These are phyloP conservation scores for Scomber colias DNA, from an alignment of 2,113 vertebrate species.

Conservation along the genomic window DNA sequence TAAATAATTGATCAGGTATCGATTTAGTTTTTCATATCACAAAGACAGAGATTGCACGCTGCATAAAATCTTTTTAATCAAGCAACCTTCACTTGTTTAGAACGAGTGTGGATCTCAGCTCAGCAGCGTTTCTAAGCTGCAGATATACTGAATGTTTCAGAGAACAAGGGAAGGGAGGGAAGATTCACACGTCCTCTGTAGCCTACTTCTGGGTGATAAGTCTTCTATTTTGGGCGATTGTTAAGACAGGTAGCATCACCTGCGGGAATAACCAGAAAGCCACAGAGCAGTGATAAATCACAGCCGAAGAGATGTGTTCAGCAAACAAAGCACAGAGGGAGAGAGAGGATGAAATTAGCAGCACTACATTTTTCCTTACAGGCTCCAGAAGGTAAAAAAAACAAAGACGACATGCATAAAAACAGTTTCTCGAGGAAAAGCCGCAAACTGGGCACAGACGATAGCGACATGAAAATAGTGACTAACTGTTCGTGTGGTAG, in stretches of 20 bases:
- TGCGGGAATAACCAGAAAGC: slow-evolving; percentile 57
- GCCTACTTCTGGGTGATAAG: slow-evolving; percentile 46
- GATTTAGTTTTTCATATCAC: neutral
- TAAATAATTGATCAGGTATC: neutral
- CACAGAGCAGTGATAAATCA: slow-evolving; percentile 57
- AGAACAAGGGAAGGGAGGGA: neutral
- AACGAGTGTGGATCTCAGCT: neutral
- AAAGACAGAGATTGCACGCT: slow-evolving; percentile 13
- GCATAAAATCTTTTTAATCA: slow-evolving; percentile 8
- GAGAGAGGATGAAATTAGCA: slow-evolving; percentile 19
- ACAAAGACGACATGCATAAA: slow-evolving; percentile 20
- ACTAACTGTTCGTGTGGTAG: slow-evolving; percentile 14
- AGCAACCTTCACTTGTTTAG: slow-evolving; percentile 1
- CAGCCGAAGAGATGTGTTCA: slow-evolving; percentile 24
- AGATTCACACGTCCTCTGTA: slow-evolving; percentile 9
- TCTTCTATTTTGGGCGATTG: slow-evolving; percentile 59
- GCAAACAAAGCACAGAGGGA: slow-evolving; percentile 37
- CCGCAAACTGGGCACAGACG: slow-evolving; percentile 16
- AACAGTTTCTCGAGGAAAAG: slow-evolving; percentile 14
- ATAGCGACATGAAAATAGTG: slow-evolving; percentile 35
- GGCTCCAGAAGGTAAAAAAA: slow-evolving; percentile 49
- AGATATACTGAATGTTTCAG: neutral
- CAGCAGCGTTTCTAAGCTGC: neutral
- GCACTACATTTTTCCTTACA: slow-evolving; percentile 12
- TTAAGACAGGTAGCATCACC: slow-evolving; percentile 64